Evolutionary conservation across 2,888 invertebrate species (phyloP), one percentile per base, ranked within the genome.

Genomic region (Brachypalpus laphriformis): DNA sequence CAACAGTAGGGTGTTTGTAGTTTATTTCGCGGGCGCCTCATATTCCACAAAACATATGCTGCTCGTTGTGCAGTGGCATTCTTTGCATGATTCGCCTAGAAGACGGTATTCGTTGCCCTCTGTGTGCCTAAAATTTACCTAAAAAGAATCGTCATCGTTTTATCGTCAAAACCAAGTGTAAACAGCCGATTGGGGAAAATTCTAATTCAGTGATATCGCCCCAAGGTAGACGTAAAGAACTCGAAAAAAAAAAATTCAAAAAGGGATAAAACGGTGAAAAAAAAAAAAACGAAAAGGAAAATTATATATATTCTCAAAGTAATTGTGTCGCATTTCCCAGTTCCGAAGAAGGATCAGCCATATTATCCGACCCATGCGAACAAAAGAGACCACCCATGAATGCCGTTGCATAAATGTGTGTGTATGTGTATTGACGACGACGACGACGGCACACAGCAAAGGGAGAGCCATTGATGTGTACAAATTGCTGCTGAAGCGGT

Each of bases 381-480:
- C 16, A 31, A 77, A 28, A 51, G 57, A 51, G 65, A 54, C 57
- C 57, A 34, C n/a, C 28, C 22, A 71, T 71, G 71, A 65, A 51
- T 80, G 56, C 47, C 61, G n/a, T 72, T 66, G 66, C 77, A 61
- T 66, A 59, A 42, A 40, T 65, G 31, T 34, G 28, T 57, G 40
- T 34, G 25, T 28, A 34, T 59, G n/a, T 59, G 40, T 61, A 61
- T 75, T 75, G 70, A 76, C 42, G 66, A 47, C 54, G 25, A 25
- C 25, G 25, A 25, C 5, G 5, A 2, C 25, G 25, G 3, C 22
- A 45, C 18, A 59, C 42, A 56, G 66, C 57, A 51, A 74, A 68
- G 16, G 42, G 78, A 75, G 78, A 75, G 45, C 75, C 51, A 65
- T 83, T 81, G 70, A 75, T 85, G 65, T 85, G 81, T 85, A 81